Conservation (phyloP, 2,113 vertebrate genomes). For the Pollachius pollachius region DNA sequence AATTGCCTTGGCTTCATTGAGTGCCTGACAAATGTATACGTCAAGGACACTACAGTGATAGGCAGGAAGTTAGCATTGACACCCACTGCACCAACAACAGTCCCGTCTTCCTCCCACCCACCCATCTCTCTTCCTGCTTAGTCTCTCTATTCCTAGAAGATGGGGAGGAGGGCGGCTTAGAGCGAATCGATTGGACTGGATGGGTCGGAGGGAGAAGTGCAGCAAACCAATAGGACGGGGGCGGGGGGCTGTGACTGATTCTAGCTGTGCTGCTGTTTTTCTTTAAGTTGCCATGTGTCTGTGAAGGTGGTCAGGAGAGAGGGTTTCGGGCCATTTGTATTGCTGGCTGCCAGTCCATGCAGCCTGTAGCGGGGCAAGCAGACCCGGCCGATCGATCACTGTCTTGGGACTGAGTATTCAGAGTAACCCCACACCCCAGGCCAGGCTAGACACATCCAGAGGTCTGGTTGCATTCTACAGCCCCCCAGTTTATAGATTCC, state of each 20-base stretch:
- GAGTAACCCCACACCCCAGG: conserved; percentile 11
- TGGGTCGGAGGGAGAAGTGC: conserved; percentile 38
- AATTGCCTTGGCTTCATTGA: conserved; percentile 50
- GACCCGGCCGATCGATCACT: conserved; percentile 59
- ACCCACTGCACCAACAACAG: conserved; percentile 28
- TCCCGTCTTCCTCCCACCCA: conserved; percentile 34
- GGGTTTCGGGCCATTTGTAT: conserved; percentile 46
- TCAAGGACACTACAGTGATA: conserved; percentile 38
- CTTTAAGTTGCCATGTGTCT: conserved; percentile 32
- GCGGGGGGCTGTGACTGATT: conserved; percentile 38
- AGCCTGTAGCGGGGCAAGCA: conserved; percentile 33
- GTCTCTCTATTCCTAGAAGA: conserved; percentile 52
- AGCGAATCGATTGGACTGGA: conserved; percentile 55
- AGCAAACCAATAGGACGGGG: conserved; percentile 33
- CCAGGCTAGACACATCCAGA: conserved; percentile 39
- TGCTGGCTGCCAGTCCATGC: conserved; percentile 39
- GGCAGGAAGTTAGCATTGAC: conserved; percentile 40
- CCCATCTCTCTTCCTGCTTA: conserved; percentile 36
- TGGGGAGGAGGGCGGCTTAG: conserved; percentile 52
- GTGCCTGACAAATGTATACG: conserved; percentile 30
- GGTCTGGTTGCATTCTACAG: conserved; percentile 49
- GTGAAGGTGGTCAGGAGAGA: conserved; percentile 28
- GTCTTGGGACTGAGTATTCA: conserved; percentile 46
- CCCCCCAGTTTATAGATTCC: conserved; percentile 52
- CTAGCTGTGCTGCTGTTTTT: conserved; percentile 29